phyloP scores from a whole-genome alignment of 2,113 vertebrate genomes.

The Dromiciops gliroides region DNA sequence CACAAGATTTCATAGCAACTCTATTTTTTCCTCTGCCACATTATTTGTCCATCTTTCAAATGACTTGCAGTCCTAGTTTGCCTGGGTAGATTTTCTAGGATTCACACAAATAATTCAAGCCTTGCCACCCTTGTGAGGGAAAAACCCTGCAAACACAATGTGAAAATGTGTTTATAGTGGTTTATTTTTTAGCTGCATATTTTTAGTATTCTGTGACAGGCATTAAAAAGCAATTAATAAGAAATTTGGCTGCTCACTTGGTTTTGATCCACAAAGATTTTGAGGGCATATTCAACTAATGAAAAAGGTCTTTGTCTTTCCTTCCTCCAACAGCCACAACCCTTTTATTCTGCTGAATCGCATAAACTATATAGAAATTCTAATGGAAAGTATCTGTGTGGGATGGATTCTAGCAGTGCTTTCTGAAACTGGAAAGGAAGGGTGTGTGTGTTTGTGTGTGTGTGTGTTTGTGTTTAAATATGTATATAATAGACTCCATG shows the following conservation, averaged over 20 bases:
- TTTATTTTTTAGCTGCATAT: background rate
- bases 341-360: background rate
- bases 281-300: slow-evolving; percentile 40
- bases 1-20: background rate
- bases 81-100: background rate
- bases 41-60: background rate
- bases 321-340: background rate
- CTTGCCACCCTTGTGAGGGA: background rate
- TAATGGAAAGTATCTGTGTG: slow-evolving; percentile 51
- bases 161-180: slow-evolving; percentile 25
- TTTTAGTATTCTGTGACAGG: slow-evolving; percentile 54
- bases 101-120: background rate
- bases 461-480: background rate
- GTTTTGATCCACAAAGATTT: slow-evolving; percentile 25
- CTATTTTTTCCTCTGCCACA: background rate
- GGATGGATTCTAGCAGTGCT: accelerated
- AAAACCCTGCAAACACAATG: background rate
- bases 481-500: background rate
- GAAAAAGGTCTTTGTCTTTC: slow-evolving; percentile 20
- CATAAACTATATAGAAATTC: slow-evolving; percentile 27
- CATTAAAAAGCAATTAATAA: slow-evolving; percentile 52
- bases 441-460: background rate
- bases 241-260: slow-evolving; percentile 18
- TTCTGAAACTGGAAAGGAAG: background rate
- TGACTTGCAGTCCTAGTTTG: background rate